Base-by-base conservation (phyloP, 2,888 invertebrate species). In the Watsonalla binaria region DNA sequence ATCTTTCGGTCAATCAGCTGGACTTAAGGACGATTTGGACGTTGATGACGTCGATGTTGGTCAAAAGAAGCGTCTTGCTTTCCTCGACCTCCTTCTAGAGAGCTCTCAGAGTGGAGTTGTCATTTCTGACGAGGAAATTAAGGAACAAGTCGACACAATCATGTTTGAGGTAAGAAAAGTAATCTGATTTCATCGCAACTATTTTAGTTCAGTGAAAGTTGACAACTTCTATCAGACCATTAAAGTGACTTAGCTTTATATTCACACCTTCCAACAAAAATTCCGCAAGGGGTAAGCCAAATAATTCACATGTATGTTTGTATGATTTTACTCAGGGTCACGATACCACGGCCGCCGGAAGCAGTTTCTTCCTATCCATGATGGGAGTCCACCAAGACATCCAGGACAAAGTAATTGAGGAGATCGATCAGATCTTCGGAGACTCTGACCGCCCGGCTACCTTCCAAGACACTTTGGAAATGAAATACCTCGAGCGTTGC, bases 81-180 rank as follows among this genome's bases (percentile, higher is more conserved):
- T 98, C 86, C 92, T 98, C 65, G 98, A 98, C 84, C 90, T 97
- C 61, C 91, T 98, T 68, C 90, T 98, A 51, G 96, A 96, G 78
- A 93, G 95, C 66, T 93, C 95, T 55, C 94, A 94, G 61, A 95
- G 94, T 56, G 94, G 95, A 7, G 94, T 92, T 54, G 92, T 92
- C 46, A 92, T 96, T 54, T 92, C 93, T 34, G 96, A 96, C 58
- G 93, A 94, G 60, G 96, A 96, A 84, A 95, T 96, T 64, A 94
- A 94, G 68, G 96, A 96, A 76, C 95, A 96, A 92, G 96, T 96
- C 0, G 94, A 96, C 75, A 96, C 96, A 0, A 96, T 96, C 66
- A 96, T 96, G 96, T 96, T 96, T 78, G 95, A 97, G 93, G 96
- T 94, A 80, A 74, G 66, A 57, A 51, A 51, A 47, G 8, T 45